Percentiles rank a stretch among this genome's conserved stretches.
Evolutionary conservation across 92 coral and sea anemone genomes (phyloP).

Genomic region (Scolanthus callimorphus): DNA sequence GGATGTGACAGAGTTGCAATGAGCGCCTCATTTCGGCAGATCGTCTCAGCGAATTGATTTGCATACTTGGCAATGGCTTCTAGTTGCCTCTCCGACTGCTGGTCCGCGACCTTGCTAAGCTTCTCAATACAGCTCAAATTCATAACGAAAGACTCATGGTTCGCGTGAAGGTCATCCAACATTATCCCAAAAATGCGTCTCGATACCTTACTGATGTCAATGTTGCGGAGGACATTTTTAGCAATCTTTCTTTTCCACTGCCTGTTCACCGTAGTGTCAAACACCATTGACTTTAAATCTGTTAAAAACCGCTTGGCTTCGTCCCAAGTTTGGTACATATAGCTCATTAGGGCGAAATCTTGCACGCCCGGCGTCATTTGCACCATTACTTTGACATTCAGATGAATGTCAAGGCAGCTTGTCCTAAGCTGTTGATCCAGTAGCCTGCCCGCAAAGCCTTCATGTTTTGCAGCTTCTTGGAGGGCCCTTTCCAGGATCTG

Average conservation of each 20-base stretch:
- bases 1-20: slow-evolving; percentile 15
- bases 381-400: neutral
- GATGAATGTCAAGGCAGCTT: slow-evolving; percentile 10
- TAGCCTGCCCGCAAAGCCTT: slow-evolving; percentile 18
- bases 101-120: slow-evolving; percentile 18
- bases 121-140: slow-evolving; percentile 24
- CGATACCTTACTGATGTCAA: slow-evolving; percentile 37
- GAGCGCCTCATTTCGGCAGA: slow-evolving; percentile 44
- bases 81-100: slow-evolving; percentile 30
- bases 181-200: slow-evolving; percentile 25
- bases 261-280: slow-evolving; percentile 41
- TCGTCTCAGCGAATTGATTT: slow-evolving; percentile 38
- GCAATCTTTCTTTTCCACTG: slow-evolving; percentile 53
- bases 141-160: slow-evolving; percentile 20
- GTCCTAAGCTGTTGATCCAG: slow-evolving; percentile 37
- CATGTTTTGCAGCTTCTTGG: slow-evolving; percentile 31
- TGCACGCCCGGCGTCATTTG: slow-evolving; percentile 25
- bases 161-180: slow-evolving; percentile 19
- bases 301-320: slow-evolving; percentile 17
- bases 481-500: slow-evolving; percentile 22
- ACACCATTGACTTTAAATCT: slow-evolving; percentile 36
- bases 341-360: slow-evolving; percentile 50
- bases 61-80: slow-evolving; percentile 14
- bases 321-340: slow-evolving; percentile 23
- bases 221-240: slow-evolving; percentile 35